Percentiles rank a stretch among this genome's conserved stretches.
These are phyloP conservation scores for Bettongia penicillata DNA, from an alignment of 2,113 vertebrate species.

Conservation along the genomic window DNA sequence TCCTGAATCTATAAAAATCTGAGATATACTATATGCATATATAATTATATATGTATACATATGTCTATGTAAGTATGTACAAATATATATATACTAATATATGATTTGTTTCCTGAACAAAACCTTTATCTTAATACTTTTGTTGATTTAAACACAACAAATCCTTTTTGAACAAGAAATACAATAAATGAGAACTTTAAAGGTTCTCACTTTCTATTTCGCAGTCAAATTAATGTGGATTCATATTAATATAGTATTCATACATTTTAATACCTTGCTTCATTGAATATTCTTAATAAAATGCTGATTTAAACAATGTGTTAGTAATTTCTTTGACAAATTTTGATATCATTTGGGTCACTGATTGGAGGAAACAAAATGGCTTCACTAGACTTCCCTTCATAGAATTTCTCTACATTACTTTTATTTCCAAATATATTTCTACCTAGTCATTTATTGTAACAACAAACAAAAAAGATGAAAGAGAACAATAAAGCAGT, in stretches of 20 bases:
- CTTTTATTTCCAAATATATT: neutral
- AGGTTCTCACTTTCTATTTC: neutral
- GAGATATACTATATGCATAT: neutral
- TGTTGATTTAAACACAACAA: neutral
- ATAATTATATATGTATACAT: no score
- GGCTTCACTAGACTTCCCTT: neutral
- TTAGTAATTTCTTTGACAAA: neutral
- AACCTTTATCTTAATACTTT: neutral
- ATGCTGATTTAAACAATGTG: neutral
- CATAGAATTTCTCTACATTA: neutral
- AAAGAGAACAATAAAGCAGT: neutral
- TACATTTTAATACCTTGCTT: neutral
- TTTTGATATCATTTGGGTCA: neutral
- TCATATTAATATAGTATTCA: neutral
- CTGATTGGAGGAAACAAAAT: neutral
- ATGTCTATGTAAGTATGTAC: no score
- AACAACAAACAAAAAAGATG: neutral
- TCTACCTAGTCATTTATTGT: neutral
- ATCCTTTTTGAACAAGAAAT: neutral
- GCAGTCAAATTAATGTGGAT: neutral
- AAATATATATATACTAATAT: no score
- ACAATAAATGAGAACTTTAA: neutral
- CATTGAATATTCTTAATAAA: neutral
- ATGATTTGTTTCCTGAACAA: neutral
- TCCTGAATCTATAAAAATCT: neutral